phyloP scores from a whole-genome alignment of 1,140 invertebrate species.

The Phenacoccus solenopsis region DNA sequence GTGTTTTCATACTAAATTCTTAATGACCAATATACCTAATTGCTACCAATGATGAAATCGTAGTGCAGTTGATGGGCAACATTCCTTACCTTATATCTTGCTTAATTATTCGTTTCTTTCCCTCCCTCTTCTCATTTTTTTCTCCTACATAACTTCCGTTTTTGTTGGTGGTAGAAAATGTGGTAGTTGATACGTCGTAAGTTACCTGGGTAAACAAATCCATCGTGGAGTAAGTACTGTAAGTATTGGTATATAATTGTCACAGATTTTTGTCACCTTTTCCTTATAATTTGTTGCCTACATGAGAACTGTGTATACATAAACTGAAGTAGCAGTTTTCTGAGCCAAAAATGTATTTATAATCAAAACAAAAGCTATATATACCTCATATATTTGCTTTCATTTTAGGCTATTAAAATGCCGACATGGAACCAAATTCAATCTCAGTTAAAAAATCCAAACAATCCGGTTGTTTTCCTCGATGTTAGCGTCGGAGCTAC shows the following conservation, averaged over 20 bases:
- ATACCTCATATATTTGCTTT: background rate
- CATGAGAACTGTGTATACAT: too few relatives aligned
- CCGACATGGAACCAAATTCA: conserved; percentile 87
- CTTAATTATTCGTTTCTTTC: too few relatives aligned
- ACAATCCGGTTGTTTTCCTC: conserved; percentile 88
- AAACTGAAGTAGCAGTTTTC: too few relatives aligned
- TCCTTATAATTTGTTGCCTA: too few relatives aligned
- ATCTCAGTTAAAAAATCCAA: conserved; percentile 73
- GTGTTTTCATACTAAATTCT: too few relatives aligned
- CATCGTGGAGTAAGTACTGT: too few relatives aligned
- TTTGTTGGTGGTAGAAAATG: too few relatives aligned
- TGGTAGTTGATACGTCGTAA: background rate
- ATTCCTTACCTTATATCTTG: background rate
- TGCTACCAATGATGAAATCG: background rate
- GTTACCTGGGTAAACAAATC: background rate
- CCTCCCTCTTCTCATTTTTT: too few relatives aligned
- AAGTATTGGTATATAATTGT: too few relatives aligned
- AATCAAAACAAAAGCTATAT: background rate
- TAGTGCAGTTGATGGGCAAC: background rate
- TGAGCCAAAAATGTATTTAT: background rate
- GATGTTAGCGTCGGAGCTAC: conserved; percentile 54
- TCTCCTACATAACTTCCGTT: too few relatives aligned
- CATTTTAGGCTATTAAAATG: conserved; percentile 41
- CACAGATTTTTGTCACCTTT: too few relatives aligned
- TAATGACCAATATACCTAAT: too few relatives aligned